phyloP scores from a whole-genome alignment of 2,888 invertebrate species.

The Drosophila demipolita region DNA sequence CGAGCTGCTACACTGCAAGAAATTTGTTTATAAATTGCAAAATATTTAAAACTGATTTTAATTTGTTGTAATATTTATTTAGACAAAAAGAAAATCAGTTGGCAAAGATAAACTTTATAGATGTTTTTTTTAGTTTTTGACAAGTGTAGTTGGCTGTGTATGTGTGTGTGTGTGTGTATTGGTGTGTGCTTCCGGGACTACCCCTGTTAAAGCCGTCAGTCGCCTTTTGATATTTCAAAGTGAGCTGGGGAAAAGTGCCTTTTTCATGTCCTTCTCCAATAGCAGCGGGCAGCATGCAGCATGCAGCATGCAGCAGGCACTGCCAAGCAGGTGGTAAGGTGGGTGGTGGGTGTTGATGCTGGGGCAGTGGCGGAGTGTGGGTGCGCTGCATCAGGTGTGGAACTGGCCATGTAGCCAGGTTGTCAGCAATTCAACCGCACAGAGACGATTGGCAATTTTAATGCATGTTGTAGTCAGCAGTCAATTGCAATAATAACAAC shows the following conservation, averaged over 20 bases:
- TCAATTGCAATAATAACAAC: constrained; percentile 46
- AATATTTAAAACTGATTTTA: neutral
- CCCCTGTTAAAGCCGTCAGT: constrained; percentile 32
- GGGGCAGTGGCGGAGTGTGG: neutral
- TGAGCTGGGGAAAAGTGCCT: constrained; percentile 10
- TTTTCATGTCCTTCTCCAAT: constrained; percentile 37
- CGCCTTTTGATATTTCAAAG: constrained; percentile 36
- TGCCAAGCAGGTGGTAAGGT: constrained; percentile 12
- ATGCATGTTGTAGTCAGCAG: constrained; percentile 60
- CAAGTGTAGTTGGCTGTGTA: neutral
- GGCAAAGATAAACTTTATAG: neutral
- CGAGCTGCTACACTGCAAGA: constrained; percentile 35
- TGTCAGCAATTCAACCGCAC: constrained; percentile 75
- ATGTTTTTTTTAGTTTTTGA: neutral
- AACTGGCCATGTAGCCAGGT: constrained; percentile 51
- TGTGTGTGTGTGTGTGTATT: neutral
- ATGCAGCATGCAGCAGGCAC: neutral
- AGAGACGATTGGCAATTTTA: constrained; percentile 73
- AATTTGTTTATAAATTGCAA: neutral
- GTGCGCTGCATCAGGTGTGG: constrained; percentile 40
- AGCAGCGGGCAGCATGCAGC: constrained; percentile 1
- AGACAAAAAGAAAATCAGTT: no score
- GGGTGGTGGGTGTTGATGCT: neutral
- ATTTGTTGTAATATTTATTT: neutral
- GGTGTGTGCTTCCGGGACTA: constrained; percentile 6